Percentiles rank a stretch among this genome's conserved stretches.
These are phyloP conservation scores for Aphidoletes aphidimyza DNA, from an alignment of 2,888 invertebrate genomes.

Conservation along the genomic window DNA sequence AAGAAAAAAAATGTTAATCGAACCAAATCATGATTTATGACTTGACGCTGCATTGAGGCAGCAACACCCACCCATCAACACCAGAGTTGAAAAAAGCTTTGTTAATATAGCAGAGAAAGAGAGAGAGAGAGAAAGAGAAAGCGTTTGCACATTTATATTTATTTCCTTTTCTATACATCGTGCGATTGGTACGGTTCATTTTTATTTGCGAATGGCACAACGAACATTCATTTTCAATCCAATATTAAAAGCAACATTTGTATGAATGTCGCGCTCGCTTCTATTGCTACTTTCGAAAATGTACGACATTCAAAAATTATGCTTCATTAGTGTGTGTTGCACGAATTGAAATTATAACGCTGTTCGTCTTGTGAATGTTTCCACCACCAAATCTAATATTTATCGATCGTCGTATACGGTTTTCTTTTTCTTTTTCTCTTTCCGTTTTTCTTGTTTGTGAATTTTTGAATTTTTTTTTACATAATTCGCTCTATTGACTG, in stretches of 20 bases:
- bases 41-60: not conserved
- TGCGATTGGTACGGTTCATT: too few species aligned
- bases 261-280: conserved; percentile 4
- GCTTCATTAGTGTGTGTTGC: not conserved
- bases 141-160: too few species aligned
- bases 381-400: not conserved
- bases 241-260: not conserved
- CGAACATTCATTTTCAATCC: too few species aligned
- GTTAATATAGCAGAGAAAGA: too few species aligned
- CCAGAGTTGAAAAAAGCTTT: too few species aligned
- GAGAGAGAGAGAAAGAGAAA: too few species aligned
- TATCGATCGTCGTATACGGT: not conserved
- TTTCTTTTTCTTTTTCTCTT: not conserved
- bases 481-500: not conserved
- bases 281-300: not conserved
- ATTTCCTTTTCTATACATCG: too few species aligned
- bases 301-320: not conserved
- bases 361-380: not conserved
- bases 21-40: conserved; percentile 28
- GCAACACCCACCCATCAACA: too few species aligned
- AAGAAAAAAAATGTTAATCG: not conserved
- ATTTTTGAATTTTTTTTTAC: not conserved
- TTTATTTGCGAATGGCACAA: too few species aligned
- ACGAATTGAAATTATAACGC: not conserved
- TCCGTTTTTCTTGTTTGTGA: too few species aligned